A percentile compares a stretch with the other conserved stretches of the same genome.
Conservation (phyloP, 2,113 vertebrate genomes). For the Corythaixoides concolor region DNA sequence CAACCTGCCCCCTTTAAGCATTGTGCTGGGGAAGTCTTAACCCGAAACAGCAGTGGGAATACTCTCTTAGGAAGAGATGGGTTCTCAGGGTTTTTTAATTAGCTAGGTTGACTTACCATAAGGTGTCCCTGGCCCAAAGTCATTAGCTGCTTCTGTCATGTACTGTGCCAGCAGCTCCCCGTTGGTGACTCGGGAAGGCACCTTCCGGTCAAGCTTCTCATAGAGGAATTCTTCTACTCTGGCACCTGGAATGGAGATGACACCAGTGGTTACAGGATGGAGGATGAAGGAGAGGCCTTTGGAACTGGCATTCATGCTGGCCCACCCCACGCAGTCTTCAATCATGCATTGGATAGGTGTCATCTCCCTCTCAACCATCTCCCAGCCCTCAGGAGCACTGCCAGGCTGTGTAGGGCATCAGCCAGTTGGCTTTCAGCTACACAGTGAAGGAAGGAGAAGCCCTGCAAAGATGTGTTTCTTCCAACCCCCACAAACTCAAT, state of each 20-base stretch:
- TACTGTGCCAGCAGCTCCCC: constrained; percentile 91
- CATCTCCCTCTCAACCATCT: background rate
- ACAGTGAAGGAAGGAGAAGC: background rate
- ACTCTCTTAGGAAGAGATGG: background rate
- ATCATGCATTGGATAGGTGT: background rate
- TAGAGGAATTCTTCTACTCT: constrained; percentile 96
- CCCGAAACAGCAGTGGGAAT: background rate
- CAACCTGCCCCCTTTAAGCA: background rate
- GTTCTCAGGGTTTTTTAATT: background rate
- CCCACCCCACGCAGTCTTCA: background rate
- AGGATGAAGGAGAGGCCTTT: background rate
- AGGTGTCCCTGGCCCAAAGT: constrained; percentile 86
- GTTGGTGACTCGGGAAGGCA: constrained; percentile 88
- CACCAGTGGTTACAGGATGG: background rate
- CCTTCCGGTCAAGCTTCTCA: constrained; percentile 93
- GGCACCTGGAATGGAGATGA: constrained; percentile 71
- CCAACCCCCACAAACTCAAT: background rate
- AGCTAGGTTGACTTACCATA: constrained; percentile 80
- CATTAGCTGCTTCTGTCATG: constrained; percentile 88
- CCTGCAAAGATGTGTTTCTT: background rate
- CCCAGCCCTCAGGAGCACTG: background rate
- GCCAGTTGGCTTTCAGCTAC: background rate
- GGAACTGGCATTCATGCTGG: background rate
- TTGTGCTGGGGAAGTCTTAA: background rate
- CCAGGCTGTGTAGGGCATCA: background rate